Evolutionary conservation across 64 coral and sea anemone genomes (phyloP), one percentile per base, ranked within the genome.

Genomic region (Stichodactyla helianthus): DNA sequence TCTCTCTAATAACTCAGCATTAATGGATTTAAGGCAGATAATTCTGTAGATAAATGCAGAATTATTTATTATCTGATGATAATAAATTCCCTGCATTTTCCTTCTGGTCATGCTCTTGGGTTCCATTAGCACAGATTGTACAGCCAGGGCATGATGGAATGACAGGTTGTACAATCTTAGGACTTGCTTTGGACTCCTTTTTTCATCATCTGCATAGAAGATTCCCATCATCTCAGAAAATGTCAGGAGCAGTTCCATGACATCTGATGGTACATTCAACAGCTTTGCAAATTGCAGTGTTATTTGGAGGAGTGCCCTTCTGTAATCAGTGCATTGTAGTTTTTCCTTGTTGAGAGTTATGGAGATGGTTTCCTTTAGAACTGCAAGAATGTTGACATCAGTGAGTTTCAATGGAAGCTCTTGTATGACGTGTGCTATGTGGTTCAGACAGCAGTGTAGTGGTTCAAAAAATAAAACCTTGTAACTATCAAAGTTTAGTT

Each of bases 151-250:
- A 93, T 93, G 88, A 26, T 63, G 80, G 35, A 82, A 90, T 11
- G 59, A 79, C 50, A 90, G 35, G 53, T 94, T 94, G 85, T 94
- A 74, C 31, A 90, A 12, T 5, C 92, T 59, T 8, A 90, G 53
- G 0, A 89, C 77, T 74, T 63, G 5, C 28, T 51, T 89, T 25
- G 77, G 87, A 64, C 26, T 82, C n/a, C 87, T 50, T 22, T 67
- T 82, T 2, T 68, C 14, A 1, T 82, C 87, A 50, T 82, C 11
- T 14, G 55, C n/a, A 51, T 89, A 89, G 51, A 44, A 89, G 9
- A 88, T 88, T 61, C 56, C 53, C 28, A 82, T 52, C 87, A 82
- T 89, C 55, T n/a, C n/a, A n/a, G n/a, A n/a, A n/a, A n/a, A n/a
- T n/a, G n/a, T n/a, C n/a, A n/a, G n/a, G n/a, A n/a, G n/a, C n/a